Evolutionary conservation across 2,888 invertebrate species (phyloP).

Genomic region (Spilarctia lutea): DNA sequence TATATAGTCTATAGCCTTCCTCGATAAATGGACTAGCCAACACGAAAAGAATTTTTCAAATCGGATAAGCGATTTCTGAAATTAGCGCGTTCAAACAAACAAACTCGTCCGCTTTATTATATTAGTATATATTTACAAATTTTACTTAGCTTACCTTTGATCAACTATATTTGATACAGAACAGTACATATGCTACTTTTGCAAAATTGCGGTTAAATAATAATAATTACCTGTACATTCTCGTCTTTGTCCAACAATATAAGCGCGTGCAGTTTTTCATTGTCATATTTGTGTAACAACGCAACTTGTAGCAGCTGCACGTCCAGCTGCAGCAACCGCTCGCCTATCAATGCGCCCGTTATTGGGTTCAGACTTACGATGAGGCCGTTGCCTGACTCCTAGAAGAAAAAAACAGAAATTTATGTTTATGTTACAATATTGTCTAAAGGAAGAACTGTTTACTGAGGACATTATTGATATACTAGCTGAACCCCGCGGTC

Average conservation of each 20-base stretch:
- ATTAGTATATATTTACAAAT: no score
- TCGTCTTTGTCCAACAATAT: constrained; percentile 90
- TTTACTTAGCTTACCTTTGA: no score
- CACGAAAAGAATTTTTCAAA: no score
- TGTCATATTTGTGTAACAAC: constrained; percentile 89
- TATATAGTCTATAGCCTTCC: no score
- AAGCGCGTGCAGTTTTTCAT: constrained; percentile 92
- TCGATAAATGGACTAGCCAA: no score
- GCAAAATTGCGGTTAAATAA: no score
- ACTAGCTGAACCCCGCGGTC: no score
- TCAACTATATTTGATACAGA: no score
- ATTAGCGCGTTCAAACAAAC: no score
- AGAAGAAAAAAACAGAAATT: constrained; percentile 17
- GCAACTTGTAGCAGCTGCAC: constrained; percentile 92
- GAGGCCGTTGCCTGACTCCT: constrained; percentile 89
- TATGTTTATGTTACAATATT: background rate
- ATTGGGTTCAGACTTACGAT: constrained; percentile 96
- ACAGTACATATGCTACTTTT: background rate
- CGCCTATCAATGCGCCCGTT: constrained; percentile 89
- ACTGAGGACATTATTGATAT: background rate
- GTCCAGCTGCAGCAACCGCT: constrained; percentile 84
- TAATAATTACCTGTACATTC: constrained; percentile 85
- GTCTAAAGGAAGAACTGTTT: background rate
- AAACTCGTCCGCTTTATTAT: no score
- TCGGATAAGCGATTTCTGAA: no score